Evolutionary conservation across 2,797 vertebrate species (phyloP).

Genomic region (Acanthiza pusilla): DNA sequence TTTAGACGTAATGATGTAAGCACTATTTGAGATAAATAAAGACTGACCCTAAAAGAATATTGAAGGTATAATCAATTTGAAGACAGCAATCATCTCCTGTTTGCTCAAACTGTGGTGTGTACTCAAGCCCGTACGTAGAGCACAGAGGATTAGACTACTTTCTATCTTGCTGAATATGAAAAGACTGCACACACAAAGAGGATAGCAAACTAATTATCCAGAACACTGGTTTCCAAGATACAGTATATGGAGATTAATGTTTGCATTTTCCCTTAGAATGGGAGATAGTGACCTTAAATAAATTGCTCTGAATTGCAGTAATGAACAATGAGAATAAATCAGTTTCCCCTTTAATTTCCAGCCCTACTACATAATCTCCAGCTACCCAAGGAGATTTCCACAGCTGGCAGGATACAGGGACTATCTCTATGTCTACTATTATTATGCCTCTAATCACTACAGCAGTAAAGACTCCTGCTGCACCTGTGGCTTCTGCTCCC

Average conservation of each 20-base stretch:
- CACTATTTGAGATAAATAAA: background rate
- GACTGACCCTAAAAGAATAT: background rate
- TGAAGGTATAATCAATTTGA: background rate
- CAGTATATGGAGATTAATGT: slow-evolving; percentile 65
- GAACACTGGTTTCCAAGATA: slow-evolving; percentile 64
- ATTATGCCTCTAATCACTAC: background rate
- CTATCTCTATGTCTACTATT: background rate
- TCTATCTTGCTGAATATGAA: slow-evolving; percentile 37
- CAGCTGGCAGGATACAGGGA: background rate
- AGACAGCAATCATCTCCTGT: background rate
- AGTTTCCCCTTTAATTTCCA: slow-evolving; percentile 49
- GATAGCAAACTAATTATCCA: slow-evolving; percentile 66
- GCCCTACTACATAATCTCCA: background rate
- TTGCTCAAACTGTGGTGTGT: background rate
- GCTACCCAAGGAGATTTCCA: slow-evolving; percentile 15
- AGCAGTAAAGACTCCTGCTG: background rate
- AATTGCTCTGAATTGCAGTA: slow-evolving; percentile 61
- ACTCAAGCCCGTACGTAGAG: background rate
- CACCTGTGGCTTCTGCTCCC: background rate
- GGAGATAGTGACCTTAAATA: slow-evolving; percentile 69
- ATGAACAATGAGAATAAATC: slow-evolving; percentile 67
- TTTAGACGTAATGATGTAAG: background rate
- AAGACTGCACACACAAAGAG: background rate
- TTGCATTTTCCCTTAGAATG: slow-evolving; percentile 60
- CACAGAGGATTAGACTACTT: slow-evolving; percentile 13